Base-by-base conservation (phyloP, 2,113 vertebrate genomes). In the Myiagra hebetior region DNA sequence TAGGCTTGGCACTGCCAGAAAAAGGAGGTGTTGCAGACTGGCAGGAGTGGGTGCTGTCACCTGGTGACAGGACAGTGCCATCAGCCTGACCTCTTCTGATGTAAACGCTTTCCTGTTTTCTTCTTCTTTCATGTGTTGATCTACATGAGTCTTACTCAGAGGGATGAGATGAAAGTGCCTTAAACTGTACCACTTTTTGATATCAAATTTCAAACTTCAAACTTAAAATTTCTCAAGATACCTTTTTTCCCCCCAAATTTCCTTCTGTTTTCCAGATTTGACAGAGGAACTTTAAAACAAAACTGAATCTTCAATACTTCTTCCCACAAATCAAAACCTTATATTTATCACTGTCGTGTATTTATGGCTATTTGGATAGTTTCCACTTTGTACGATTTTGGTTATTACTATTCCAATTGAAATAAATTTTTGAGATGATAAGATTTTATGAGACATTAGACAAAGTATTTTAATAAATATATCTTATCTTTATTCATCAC, bases 381-480 rank as follows among this genome's bases (percentile, higher is more conserved):
- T 85, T 92, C 49, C 39, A 96, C n/a, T 89, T 73, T 42, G 13
- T 59, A 67, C 0, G 2, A 37, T 74, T 85, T 15, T 63, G 8
- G 72, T 87, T 68, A 74, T 92, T 91, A 50, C 64, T 78, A 55
- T 83, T 93, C 33, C 52, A 81, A 68, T 47, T 76, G 13, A 85
- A 95, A 83, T 78, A 86, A 81, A 90, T 85, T 86, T 87, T 72
- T 26, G n/a, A 74, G 19, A 60, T 33, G 85, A 35, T 80, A 80
- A 74, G 17, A 44, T 84, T 74, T 93, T 82, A 77, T 64, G 70
- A 82, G 35, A 81, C 44, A 52, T 80, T 85, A 50, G 52, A 81
- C 10, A n/a, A 86, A 83, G 56, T 35, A 39, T 88, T 95, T 78
- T 76, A 79, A 94, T 76, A 93, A 87, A 91, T 83, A 27, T 85